phyloP scores from a whole-genome alignment of 1,140 invertebrate species.

The Cardiocondyla obscurior region DNA sequence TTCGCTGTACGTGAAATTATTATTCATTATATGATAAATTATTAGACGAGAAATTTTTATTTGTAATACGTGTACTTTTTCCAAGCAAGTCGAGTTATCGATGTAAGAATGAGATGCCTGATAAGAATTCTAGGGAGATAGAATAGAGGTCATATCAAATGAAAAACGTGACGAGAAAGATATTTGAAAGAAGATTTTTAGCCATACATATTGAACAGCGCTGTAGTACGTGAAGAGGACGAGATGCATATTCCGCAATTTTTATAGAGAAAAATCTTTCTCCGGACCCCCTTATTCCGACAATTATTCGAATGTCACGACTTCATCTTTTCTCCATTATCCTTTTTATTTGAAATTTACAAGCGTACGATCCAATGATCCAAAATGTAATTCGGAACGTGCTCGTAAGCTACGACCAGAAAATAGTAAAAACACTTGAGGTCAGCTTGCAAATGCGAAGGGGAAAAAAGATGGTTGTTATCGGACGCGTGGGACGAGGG shows the following conservation, averaged over 20 bases:
- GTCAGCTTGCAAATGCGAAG: background rate
- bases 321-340: background rate
- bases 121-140: conserved; percentile 60
- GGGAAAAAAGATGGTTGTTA: background rate
- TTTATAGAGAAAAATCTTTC: conserved; percentile 28
- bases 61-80: conserved; percentile 21
- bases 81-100: conserved; percentile 33
- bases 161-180: conserved; percentile 68
- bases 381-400: background rate
- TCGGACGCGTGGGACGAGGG: background rate
- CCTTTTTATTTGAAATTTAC: background rate
- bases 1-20: background rate
- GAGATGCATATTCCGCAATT: conserved; percentile 53
- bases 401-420: background rate
- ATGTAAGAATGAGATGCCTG: conserved; percentile 52
- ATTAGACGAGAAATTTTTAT: conserved; percentile 15
- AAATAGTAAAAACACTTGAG: background rate
- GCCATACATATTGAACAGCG: conserved; percentile 64
- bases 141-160: conserved; percentile 63
- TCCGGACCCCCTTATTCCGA: background rate
- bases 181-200: conserved; percentile 59
- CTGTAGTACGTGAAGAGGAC: conserved; percentile 14
- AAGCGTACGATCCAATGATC: background rate
- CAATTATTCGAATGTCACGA: background rate
- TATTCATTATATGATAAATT: background rate